These are phyloP conservation scores for Erynnis tages DNA, from an alignment of 2,888 invertebrate genomes.

Conservation along the genomic window DNA sequence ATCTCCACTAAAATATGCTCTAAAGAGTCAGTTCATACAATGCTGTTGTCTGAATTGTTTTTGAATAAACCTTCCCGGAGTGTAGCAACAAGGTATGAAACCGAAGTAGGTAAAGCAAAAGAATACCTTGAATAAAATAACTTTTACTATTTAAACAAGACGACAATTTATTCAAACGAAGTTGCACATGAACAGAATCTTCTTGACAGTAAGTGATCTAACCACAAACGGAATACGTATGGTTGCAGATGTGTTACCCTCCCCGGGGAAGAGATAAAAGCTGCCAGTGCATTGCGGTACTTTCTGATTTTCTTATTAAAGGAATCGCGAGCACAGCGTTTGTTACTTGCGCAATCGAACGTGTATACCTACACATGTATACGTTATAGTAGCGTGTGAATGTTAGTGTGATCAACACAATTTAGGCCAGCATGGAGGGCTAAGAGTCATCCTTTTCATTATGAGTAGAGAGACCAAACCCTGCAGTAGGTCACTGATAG, in stretches of 20 bases:
- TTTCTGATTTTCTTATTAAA: constrained; percentile 23
- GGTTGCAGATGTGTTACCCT: constrained; percentile 13
- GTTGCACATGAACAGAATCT: constrained; percentile 12
- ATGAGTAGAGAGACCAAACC: too few species aligned
- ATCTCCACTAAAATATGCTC: too few species aligned
- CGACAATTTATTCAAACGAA: constrained; percentile 13
- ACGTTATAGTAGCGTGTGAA: too few species aligned
- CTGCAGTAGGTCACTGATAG: too few species aligned
- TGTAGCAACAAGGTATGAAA: too few species aligned
- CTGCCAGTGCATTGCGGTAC: constrained; percentile 21
- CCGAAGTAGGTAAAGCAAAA: neutral
- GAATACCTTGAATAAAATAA: neutral
- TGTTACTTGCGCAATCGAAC: neutral
- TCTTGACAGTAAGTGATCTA: constrained; percentile 20
- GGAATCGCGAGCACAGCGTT: constrained; percentile 3
- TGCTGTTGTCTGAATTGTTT: too few species aligned
- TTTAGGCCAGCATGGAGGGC: too few species aligned
- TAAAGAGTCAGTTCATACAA: too few species aligned
- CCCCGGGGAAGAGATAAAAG: constrained; percentile 18
- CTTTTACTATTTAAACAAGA: neutral
- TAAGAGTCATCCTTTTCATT: too few species aligned
- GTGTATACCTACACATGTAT: neutral
- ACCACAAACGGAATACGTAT: constrained; percentile 24
- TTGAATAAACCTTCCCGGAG: too few species aligned
- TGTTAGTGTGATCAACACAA: too few species aligned